A percentile compares a stretch with the other conserved stretches of the same genome.
Conservation (phyloP, 2,888 invertebrate species). For the Drosophila paranaensis region DNA sequence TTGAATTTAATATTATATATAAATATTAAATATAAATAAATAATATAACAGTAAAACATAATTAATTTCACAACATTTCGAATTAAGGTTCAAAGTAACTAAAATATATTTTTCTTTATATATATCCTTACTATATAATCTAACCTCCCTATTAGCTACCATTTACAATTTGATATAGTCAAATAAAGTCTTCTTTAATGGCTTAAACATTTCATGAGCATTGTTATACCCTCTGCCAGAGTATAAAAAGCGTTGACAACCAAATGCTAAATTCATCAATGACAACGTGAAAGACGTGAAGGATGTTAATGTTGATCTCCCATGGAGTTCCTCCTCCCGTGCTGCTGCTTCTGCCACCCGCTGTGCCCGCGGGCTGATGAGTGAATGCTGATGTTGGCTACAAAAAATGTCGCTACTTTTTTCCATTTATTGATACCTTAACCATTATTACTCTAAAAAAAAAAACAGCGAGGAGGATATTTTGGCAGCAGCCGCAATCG, state of each 20-base stretch:
- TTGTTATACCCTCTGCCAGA: not conserved
- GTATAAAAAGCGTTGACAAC: slow-evolving; percentile 24
- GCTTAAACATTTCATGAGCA: slow-evolving; percentile 2
- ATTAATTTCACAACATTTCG: no score
- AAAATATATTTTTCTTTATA: no score
- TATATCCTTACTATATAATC: no score
- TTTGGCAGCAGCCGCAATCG: slow-evolving; percentile 25
- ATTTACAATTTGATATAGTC: not conserved
- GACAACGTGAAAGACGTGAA: slow-evolving; percentile 44
- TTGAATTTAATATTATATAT: no score
- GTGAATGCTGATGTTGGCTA: slow-evolving; percentile 17
- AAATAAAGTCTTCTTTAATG: not conserved
- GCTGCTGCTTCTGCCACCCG: not conserved
- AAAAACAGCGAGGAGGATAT: not conserved
- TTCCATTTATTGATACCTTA: slow-evolving; percentile 31
- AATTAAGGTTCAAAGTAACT: no score
- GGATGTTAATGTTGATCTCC: slow-evolving; percentile 32
- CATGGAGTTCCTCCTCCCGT: not conserved
- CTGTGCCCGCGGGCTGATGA: not conserved
- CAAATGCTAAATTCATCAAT: slow-evolving; percentile 64
- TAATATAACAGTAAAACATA: no score
- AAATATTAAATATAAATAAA: no score
- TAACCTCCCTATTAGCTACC: not conserved
- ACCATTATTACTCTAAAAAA: slow-evolving; percentile 33
- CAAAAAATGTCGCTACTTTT: slow-evolving; percentile 27